Evolutionary conservation across 2,797 vertebrate species (phyloP).

Genomic region (Myotis planiceps): DNA sequence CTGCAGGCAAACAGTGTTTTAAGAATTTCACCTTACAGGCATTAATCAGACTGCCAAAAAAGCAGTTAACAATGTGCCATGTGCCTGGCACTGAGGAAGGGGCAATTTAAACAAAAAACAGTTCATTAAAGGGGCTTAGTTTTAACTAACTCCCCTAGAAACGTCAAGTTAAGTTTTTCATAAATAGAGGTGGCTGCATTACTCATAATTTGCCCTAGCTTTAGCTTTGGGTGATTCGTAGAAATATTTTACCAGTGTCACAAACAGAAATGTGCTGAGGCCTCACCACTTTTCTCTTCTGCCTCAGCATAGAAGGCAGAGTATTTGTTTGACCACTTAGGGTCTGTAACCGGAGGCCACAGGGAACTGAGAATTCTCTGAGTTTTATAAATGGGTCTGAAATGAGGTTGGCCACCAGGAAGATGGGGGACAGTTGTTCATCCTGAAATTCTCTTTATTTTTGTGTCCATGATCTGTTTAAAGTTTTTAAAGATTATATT

Average conservation of each 20-base stretch:
- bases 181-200: background rate
- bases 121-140: background rate
- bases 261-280: background rate
- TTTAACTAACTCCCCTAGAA: conserved; percentile 1
- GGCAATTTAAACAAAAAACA: conserved; percentile 22
- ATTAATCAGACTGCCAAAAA: background rate
- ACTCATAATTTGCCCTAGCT: background rate
- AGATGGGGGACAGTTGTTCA: background rate
- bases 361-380: background rate
- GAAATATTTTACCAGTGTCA: background rate
- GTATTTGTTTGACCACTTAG: background rate
- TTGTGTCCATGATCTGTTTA: background rate
- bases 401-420: background rate
- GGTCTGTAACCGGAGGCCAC: background rate
- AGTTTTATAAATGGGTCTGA: background rate
- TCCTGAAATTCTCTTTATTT: background rate
- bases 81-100: background rate
- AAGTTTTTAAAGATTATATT: background rate
- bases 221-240: background rate
- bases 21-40: conserved; percentile 23
- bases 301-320: background rate
- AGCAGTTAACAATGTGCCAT: background rate
- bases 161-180: background rate
- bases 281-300: background rate
- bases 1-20: background rate